A percentile compares a stretch with the other conserved stretches of the same genome.
Conservation (phyloP, 2,888 invertebrate species). For the Acrobasis repandana region DNA sequence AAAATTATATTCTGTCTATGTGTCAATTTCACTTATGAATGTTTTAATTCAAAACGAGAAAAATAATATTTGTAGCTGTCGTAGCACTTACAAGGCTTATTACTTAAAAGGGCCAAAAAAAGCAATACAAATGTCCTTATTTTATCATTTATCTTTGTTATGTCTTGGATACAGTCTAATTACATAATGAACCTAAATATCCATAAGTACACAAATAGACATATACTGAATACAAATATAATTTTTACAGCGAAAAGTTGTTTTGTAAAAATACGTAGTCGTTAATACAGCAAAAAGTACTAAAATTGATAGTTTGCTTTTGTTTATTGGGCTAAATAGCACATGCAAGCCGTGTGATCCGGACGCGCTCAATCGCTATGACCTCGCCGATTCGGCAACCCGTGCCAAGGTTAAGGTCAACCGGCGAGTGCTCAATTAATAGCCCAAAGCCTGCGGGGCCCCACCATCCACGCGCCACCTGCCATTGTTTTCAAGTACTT, state of each 20-base stretch:
- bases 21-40: no score
- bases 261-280: background rate
- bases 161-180: no score
- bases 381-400: constrained; percentile 78
- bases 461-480: constrained; percentile 32
- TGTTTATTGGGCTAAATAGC: constrained; percentile 33
- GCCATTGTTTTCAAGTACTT: constrained; percentile 17
- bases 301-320: constrained; percentile 27
- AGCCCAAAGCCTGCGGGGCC: constrained; percentile 54
- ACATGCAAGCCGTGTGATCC: constrained; percentile 68
- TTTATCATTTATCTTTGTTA: no score
- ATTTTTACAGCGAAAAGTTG: background rate
- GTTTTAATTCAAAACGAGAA: no score
- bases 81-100: no score
- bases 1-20: no score
- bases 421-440: constrained; percentile 70
- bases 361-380: constrained; percentile 75
- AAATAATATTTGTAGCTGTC: no score
- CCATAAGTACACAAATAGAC: no score
- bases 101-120: no score
- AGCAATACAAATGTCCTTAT: no score
- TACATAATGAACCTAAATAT: no score
- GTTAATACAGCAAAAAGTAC: background rate
- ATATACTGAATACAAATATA: background rate
- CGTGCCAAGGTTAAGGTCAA: constrained; percentile 79